phyloP scores from a whole-genome alignment of 1,140 invertebrate species.

The Drosophila saltans region DNA sequence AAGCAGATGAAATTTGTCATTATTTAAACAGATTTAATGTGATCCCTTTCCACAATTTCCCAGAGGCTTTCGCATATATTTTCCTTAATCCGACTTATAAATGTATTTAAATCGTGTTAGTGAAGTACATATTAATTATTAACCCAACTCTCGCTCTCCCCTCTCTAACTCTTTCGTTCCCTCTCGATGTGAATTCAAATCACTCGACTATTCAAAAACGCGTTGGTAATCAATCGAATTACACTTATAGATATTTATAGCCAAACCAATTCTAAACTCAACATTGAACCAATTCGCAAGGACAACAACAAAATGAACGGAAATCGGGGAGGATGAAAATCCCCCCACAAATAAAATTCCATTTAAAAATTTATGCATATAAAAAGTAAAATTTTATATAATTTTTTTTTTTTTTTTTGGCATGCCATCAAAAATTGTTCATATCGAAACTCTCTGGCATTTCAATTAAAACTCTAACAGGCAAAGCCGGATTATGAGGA shows the following conservation, averaged over 20 bases:
- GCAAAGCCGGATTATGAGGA: conserved; percentile 21
- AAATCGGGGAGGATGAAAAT: conserved; percentile 9
- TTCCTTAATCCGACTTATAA: too few species aligned
- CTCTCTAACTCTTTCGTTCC: too few species aligned
- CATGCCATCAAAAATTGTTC: conserved; percentile 44
- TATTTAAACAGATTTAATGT: too few species aligned
- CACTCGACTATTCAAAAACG: neutral
- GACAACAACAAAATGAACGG: conserved; percentile 7
- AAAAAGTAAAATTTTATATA: conserved; percentile 19
- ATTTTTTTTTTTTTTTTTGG: conserved; percentile 23
- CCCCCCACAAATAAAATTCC: conserved; percentile 28
- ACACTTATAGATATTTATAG: conserved; percentile 17
- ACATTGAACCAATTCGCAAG: conserved; percentile 43
- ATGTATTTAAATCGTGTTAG: too few species aligned
- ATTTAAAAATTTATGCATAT: conserved; percentile 1
- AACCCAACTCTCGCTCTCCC: too few species aligned
- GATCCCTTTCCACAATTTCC: too few species aligned
- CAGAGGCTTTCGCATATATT: too few species aligned
- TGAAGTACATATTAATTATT: too few species aligned
- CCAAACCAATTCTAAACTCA: conserved; percentile 30
- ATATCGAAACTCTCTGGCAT: conserved; percentile 49
- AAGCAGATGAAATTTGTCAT: too few species aligned
- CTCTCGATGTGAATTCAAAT: neutral
- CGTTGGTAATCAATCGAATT: conserved; percentile 41
- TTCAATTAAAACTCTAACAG: conserved; percentile 53